A percentile compares a stretch with the other conserved stretches of the same genome.
Conservation (phyloP, 2,797 vertebrate species). For the Manis javanica region DNA sequence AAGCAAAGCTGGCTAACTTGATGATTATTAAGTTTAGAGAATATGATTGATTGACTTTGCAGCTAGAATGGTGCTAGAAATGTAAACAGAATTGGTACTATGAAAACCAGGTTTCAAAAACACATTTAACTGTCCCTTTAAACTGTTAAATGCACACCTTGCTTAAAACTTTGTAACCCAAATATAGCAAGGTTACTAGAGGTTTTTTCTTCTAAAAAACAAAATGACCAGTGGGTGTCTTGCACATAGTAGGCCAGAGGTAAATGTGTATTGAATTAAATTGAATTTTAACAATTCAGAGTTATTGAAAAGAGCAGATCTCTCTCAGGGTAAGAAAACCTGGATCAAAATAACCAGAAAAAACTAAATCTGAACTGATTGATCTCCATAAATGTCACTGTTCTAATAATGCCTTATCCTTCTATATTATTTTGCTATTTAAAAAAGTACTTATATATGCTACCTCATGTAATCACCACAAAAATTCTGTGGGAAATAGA, state of each 20-base stretch:
- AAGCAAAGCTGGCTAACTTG: slow-evolving; percentile 42
- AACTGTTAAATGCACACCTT: slow-evolving; percentile 14
- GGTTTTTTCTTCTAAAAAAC: slow-evolving; percentile 34
- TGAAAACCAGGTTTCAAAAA: slow-evolving; percentile 44
- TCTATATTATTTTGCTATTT: slow-evolving; percentile 12
- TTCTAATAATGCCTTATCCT: neutral
- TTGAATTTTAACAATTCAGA: slow-evolving; percentile 8
- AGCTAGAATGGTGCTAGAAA: slow-evolving; percentile 11
- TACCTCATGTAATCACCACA: neutral
- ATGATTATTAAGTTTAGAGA: slow-evolving; percentile 24
- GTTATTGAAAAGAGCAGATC: slow-evolving; percentile 36
- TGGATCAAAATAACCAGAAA: slow-evolving; percentile 2
- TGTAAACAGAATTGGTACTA: slow-evolving; percentile 7
- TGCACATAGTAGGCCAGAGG: neutral
- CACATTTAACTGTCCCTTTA: neutral
- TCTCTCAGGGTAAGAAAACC: slow-evolving; percentile 23
- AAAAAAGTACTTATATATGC: neutral
- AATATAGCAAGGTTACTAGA: slow-evolving; percentile 37
- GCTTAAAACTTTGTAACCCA: slow-evolving; percentile 45
- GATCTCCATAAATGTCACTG: neutral
- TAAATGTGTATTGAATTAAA: slow-evolving; percentile 44
- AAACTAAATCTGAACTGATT: slow-evolving; percentile 3
- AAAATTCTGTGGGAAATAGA: neutral
- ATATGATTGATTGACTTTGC: neutral
- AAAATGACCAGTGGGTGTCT: neutral